Percentiles rank a stretch among this genome's conserved stretches.
phyloP scores from a whole-genome alignment of 1,140 invertebrate species.

The Cydia pomonella region DNA sequence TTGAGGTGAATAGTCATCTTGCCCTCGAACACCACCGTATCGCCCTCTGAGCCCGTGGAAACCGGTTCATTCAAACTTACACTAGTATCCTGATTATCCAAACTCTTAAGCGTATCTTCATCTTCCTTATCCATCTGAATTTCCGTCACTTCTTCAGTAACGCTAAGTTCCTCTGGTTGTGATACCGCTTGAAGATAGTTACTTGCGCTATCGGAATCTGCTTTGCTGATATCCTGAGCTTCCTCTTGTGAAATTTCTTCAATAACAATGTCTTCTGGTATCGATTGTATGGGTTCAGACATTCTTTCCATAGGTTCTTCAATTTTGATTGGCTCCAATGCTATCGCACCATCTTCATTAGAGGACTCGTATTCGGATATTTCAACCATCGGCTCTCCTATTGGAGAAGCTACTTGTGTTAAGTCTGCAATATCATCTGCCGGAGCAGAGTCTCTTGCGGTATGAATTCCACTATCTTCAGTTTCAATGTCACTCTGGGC shows the following conservation, averaged over 20 bases:
- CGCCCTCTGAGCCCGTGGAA: slow-evolving; percentile 73
- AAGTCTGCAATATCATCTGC: slow-evolving; percentile 85
- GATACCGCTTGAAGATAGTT: slow-evolving; percentile 76
- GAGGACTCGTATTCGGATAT: slow-evolving; percentile 76
- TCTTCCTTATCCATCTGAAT: slow-evolving; percentile 78
- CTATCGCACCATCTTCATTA: slow-evolving; percentile 63
- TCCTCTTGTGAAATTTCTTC: slow-evolving; percentile 70
- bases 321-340: slow-evolving; percentile 55
- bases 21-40: slow-evolving; percentile 79
- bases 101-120: slow-evolving; percentile 78
- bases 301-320: slow-evolving; percentile 49
- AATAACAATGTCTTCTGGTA: slow-evolving; percentile 56
- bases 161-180: slow-evolving; percentile 72
- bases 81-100: slow-evolving; percentile 79
- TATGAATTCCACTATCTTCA: slow-evolving; percentile 91
- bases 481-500: slow-evolving; percentile 85
- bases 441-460: slow-evolving; percentile 88
- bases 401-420: slow-evolving; percentile 74
- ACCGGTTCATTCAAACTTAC: slow-evolving; percentile 80
- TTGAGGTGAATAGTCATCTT: slow-evolving; percentile 81
- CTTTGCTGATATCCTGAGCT: slow-evolving; percentile 46
- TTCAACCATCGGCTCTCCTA: slow-evolving; percentile 74
- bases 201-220: slow-evolving; percentile 70
- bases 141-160: slow-evolving; percentile 74
- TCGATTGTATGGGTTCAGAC: slow-evolving; percentile 47